Evolutionary conservation across 2,888 invertebrate genomes (phyloP), one percentile per base, ranked within the genome.

Genomic region (Axea sp.): DNA sequence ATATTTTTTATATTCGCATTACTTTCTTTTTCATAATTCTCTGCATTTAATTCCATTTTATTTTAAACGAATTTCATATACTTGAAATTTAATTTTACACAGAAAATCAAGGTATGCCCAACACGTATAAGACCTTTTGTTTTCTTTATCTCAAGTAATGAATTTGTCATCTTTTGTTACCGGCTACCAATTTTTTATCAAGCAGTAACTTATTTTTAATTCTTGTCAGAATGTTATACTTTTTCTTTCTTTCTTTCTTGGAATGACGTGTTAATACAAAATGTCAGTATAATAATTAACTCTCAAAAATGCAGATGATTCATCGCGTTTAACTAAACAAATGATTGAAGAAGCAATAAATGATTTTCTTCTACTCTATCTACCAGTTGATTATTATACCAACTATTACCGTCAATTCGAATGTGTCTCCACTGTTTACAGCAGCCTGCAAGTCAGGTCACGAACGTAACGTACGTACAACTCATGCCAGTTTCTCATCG

Each of bases 401-500:
- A n/a, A 14, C 39, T 62, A 62, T 53, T 51, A 65, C 45, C 37
- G 19, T 28, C 64, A 35, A 8, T 62, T 51, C 51, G 64, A 51
- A 57, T 31, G 55, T 45, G 57, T 49, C 57, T 47, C 49, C 65
- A 55, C 67, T 49, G 49, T 67, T 67, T 31, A 49, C 47, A 47
- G 24, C 65, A 31, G 55, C 65, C 55, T 57, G 57, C 31, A 30
- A 67, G 57, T 57, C 67, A 49, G 67, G 57, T 67, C 67, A 67
- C 67, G 67, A 67, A 57, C 57, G 49, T 67, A 49, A 67, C 67
- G 67, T 67, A 57, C 45, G 28, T 24, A 57, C 57, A 19, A 57
- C 67, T 67, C 57, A 57, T 49, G 57, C 47, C 47, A 67, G 67
- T 67, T 67, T 67, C 57, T 67, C 57, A 47, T 57, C 57, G 57